Evolutionary conservation across 2,797 vertebrate genomes (phyloP).

Genomic region (Crenuchus spilurus): DNA sequence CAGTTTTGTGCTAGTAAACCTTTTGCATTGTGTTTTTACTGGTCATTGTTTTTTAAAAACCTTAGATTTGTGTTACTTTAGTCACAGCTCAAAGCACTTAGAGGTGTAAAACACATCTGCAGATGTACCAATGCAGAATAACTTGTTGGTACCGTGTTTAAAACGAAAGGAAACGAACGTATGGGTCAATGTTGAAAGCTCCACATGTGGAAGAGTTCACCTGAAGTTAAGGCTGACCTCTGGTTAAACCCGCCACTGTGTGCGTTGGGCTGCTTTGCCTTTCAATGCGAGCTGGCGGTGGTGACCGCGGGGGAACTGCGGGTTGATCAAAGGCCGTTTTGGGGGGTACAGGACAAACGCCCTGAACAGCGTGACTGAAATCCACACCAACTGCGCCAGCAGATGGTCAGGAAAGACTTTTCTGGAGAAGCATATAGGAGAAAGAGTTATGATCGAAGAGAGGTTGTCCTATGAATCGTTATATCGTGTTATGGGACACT

Average conservation of each 20-base stretch:
- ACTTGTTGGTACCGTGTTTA: no score
- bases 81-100: not conserved
- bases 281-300: slow-evolving; percentile 44
- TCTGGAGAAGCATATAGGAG: not conserved
- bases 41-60: no score
- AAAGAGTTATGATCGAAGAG: slow-evolving; percentile 9
- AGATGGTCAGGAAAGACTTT: slow-evolving; percentile 69
- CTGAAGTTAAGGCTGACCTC: slow-evolving; percentile 49
- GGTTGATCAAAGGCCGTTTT: slow-evolving; percentile 76
- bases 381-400: slow-evolving; percentile 76
- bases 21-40: not conserved
- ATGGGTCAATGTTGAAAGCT: not conserved
- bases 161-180: not conserved
- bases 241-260: slow-evolving; percentile 48
- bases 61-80: no score
- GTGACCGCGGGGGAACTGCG: slow-evolving; percentile 43
- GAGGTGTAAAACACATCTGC: not conserved
- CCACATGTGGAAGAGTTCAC: slow-evolving; percentile 27
- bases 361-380: slow-evolving; percentile 65
- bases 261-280: slow-evolving; percentile 42
- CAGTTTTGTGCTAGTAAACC: not conserved
- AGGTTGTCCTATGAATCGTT: not conserved
- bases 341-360: slow-evolving; percentile 75
- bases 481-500: not conserved
- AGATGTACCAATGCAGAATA: not conserved